Evolutionary conservation across 37 sponge, comb jelly and placozoan genomes (phyloP).

Genomic region (Aphrocallistes beatrix): DNA sequence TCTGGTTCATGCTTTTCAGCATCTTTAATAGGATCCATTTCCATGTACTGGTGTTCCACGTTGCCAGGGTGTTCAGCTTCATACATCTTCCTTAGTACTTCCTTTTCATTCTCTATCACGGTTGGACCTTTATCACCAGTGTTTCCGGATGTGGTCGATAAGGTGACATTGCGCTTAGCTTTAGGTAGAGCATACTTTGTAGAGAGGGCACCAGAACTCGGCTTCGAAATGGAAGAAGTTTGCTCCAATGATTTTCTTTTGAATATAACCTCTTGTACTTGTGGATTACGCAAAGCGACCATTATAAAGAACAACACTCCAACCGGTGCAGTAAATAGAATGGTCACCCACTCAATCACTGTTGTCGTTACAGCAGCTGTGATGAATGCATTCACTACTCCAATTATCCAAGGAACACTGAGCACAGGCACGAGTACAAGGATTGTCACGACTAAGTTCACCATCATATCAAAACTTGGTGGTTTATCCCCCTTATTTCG

Average conservation of each 20-base stretch:
- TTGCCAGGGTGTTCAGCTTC: too few relatives aligned
- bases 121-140: too few relatives aligned
- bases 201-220: background rate
- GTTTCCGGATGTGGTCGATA: too few relatives aligned
- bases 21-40: too few relatives aligned
- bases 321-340: background rate
- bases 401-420: background rate
- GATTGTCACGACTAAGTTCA: background rate
- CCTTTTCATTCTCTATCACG: too few relatives aligned
- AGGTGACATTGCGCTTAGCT: background rate
- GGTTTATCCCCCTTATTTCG: background rate
- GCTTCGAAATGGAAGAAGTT: background rate
- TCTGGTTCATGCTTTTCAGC: too few relatives aligned
- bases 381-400: background rate
- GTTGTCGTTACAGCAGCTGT: background rate
- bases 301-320: background rate
- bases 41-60: too few relatives aligned
- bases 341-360: background rate
- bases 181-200: background rate
- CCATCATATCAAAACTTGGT: background rate
- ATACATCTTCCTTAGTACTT: too few relatives aligned
- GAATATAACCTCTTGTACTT: slow-evolving; percentile 3
- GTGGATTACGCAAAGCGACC: background rate
- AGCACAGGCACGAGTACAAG: background rate
- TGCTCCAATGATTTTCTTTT: background rate